Conservation (phyloP, 2,113 vertebrate genomes). For the Mormoops blainvillei region DNA sequence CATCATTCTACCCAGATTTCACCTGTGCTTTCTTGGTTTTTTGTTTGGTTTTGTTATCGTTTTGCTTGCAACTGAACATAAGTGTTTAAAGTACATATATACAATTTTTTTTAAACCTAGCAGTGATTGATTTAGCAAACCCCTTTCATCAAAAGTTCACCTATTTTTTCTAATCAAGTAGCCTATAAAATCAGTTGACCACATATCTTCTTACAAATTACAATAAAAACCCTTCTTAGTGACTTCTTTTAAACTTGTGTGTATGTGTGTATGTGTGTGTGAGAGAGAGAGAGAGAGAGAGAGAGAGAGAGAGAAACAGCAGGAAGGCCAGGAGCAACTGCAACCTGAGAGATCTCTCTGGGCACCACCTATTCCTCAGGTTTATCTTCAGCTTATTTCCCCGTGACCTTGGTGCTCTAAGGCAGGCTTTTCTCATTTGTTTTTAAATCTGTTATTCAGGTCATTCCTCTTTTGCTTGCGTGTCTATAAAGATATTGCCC, state of each 20-base stretch:
- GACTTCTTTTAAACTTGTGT: not conserved
- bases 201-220: not conserved
- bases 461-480: not conserved
- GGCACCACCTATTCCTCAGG: not conserved
- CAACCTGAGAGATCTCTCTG: rapidly evolving
- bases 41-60: not conserved
- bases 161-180: not conserved
- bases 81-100: not conserved
- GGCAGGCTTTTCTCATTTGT: not conserved
- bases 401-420: not conserved
- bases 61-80: not conserved
- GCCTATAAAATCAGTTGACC: not conserved
- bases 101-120: not conserved
- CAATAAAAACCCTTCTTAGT: not conserved
- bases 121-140: not conserved
- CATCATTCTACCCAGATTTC: too few species aligned
- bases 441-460: not conserved
- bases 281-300: not conserved
- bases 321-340: not conserved
- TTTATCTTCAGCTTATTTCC: not conserved
- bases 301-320: not conserved
- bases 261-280: not conserved
- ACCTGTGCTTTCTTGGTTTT: not conserved
- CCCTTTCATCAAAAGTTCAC: not conserved
- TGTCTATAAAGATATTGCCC: not conserved